Evolutionary conservation across 2,113 vertebrate species (phyloP), one percentile per base, ranked within the genome.

Genomic region (Perccottus glenii): DNA sequence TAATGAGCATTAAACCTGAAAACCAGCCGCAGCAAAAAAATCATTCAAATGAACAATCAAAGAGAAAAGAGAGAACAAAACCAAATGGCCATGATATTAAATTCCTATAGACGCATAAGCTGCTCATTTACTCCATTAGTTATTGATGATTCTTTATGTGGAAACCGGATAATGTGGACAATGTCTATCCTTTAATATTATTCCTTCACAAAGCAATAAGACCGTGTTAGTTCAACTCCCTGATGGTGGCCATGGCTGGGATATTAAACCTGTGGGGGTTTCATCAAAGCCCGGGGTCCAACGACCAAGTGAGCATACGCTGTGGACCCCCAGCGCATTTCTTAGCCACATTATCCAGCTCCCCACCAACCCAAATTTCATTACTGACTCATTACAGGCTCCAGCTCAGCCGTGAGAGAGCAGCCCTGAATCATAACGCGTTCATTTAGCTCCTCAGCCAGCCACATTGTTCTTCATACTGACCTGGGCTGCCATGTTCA

Each of bases 341-440:
- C 89, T 94, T 89, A 91, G 85, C 86, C 91, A 88, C 92, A 92
- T 94, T 91, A 94, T 68, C 81, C 81, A 57, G 63, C 76, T 73
- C 6, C 74, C 72, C 89, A 93, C 88, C 85, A 80, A 87, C 66
- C 91, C 88, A 90, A 93, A 88, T 91, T 81, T 90, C 89, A 94
- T 93, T 94, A 94, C 80, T 87, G 88, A 51, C 92, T 92, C 87
- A 94, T 94, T 93, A 94, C 83, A 86, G 87, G 71, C 75, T 75
- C n/a, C 60, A 88, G 81, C 87, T 46, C 58, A 71, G 79, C 77
- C 80, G 80, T 66, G 74, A 63, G 82, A 83, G 90, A 78, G 76
- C 80, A 32, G 85, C 80, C 53, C 75, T 79, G 92, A 91, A 93
- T 94, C 83, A 85, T 81, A 92, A 93, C 88, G 80, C 80, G 40